Conservation (phyloP, 2,888 invertebrate species). For the Theodoxus fluviatilis region DNA sequence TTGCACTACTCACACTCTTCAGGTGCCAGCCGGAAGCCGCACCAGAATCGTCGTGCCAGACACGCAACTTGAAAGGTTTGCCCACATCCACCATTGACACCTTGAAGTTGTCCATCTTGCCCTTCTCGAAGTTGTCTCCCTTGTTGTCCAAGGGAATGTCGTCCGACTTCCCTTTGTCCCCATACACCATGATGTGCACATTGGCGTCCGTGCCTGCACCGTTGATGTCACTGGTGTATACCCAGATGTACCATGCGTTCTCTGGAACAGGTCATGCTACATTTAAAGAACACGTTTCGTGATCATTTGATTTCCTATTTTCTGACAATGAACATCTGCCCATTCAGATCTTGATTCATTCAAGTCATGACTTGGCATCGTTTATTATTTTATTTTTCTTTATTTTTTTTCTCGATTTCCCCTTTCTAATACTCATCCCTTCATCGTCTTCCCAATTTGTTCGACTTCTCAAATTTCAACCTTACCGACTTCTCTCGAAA, state of each 20-base stretch:
- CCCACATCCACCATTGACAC: conserved; percentile 59
- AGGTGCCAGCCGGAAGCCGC: conserved; percentile 65
- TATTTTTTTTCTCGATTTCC: too few species aligned
- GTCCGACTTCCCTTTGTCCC: conserved; percentile 63
- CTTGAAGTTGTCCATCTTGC: conserved; percentile 61
- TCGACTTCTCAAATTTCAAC: too few species aligned
- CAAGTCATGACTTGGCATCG: too few species aligned
- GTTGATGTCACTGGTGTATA: conserved; percentile 59
- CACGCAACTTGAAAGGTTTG: conserved; percentile 62
- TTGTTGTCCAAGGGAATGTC: conserved; percentile 60
- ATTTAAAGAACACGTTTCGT: too few species aligned
- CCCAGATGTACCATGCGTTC: conserved; percentile 59
- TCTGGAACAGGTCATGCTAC: too few species aligned
- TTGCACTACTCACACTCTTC: conserved; percentile 50
- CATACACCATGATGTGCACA: conserved; percentile 62
- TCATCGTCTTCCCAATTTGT: too few species aligned
- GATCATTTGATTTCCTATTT: too few species aligned
- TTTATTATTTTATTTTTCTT: too few species aligned
- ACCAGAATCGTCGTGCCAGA: conserved; percentile 64
- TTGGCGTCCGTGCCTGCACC: conserved; percentile 65
- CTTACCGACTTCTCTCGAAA: too few species aligned
- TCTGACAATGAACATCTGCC: too few species aligned
- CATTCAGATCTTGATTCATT: too few species aligned
- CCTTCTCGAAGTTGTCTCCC: conserved; percentile 62
- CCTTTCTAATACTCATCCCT: too few species aligned